Evolutionary conservation across 2,113 vertebrate genomes (phyloP).

Genomic region (Bagarius yarrelli): DNA sequence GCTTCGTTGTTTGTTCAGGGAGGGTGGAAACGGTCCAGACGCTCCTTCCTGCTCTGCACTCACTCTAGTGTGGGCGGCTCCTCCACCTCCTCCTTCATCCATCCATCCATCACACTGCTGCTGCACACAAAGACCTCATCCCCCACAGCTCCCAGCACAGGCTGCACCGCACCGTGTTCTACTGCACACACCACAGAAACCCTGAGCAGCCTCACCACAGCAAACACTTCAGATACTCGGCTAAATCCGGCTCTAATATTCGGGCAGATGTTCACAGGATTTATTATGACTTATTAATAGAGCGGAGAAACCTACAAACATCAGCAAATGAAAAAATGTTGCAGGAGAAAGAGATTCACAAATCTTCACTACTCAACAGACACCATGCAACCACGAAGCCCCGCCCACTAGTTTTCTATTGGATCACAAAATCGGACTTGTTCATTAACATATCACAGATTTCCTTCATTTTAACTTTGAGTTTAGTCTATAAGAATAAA

Average conservation of each 20-base stretch:
- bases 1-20: neutral
- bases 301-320: too few species aligned
- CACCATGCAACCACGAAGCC: neutral
- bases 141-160: conserved; percentile 46
- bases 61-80: conserved; percentile 36
- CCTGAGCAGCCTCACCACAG: conserved; percentile 12
- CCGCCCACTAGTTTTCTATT: neutral
- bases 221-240: neutral
- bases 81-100: neutral
- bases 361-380: neutral
- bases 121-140: conserved; percentile 38
- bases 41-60: conserved; percentile 30
- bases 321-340: too few species aligned
- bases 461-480: neutral
- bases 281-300: too few species aligned
- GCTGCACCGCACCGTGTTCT: conserved; percentile 38
- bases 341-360: too few species aligned
- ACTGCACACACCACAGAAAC: conserved; percentile 42
- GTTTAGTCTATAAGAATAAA: too few species aligned
- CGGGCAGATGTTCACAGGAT: accelerated
- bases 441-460: neutral
- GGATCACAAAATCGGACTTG: neutral
- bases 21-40: conserved; percentile 27
- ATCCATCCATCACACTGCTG: conserved; percentile 48
- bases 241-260: too few species aligned